These are phyloP conservation scores for Perccottus glenii DNA, from an alignment of 2,113 vertebrate genomes.

Conservation along the genomic window DNA sequence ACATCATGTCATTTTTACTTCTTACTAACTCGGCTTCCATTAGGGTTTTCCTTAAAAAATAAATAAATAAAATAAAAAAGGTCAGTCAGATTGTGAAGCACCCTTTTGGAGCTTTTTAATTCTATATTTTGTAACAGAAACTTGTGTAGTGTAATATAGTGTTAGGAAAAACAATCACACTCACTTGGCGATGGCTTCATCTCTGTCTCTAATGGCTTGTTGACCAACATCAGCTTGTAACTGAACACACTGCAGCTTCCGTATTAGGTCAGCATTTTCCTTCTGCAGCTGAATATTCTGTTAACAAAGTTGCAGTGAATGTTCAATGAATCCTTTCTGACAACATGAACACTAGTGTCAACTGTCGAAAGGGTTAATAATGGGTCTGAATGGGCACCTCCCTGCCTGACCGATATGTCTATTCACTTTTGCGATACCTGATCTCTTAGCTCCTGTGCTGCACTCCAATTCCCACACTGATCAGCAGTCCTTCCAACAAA, in stretches of 20 bases:
- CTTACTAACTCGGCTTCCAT: constrained; percentile 82
- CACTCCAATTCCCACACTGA: constrained; percentile 72
- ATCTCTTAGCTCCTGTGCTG: constrained; percentile 70
- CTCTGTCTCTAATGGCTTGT: constrained; percentile 82
- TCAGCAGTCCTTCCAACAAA: constrained; percentile 64
- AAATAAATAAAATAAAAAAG: not conserved
- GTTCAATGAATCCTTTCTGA: not conserved
- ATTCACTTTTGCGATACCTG: constrained; percentile 68
- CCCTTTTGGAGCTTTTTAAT: too few species aligned
- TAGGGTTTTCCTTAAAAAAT: constrained; percentile 78
- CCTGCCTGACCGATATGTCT: constrained; percentile 18
- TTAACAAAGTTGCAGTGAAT: not conserved
- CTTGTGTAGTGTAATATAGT: too few species aligned
- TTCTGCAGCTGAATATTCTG: constrained; percentile 64
- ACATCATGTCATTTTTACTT: constrained; percentile 81
- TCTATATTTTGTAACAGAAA: too few species aligned
- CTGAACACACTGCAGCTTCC: constrained; percentile 42
- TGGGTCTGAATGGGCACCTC: constrained; percentile 1
- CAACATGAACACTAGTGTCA: constrained; percentile 2
- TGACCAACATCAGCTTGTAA: constrained; percentile 60
- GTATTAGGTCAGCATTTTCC: constrained; percentile 62
- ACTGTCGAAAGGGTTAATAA: constrained; percentile 13
- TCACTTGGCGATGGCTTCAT: constrained; percentile 87
- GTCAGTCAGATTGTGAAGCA: too few species aligned
- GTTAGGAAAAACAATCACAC: not conserved